Evolutionary conservation across 1,140 invertebrate species (phyloP).

Genomic region (Campoletis sonorensis): DNA sequence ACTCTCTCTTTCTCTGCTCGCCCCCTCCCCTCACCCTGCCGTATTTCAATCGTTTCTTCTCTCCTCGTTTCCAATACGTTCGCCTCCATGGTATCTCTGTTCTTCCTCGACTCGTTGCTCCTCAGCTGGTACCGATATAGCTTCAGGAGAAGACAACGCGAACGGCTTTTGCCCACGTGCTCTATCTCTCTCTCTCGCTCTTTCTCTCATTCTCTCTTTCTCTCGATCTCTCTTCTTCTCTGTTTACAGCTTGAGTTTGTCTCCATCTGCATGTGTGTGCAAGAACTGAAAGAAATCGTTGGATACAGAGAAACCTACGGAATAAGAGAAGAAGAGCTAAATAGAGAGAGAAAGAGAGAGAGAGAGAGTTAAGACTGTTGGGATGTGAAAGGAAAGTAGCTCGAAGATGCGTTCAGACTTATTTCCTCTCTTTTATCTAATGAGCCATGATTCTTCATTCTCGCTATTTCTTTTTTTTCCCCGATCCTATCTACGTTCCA

Average conservation of each 20-base stretch:
- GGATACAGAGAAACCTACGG: too few relatives aligned
- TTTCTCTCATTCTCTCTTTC: background rate
- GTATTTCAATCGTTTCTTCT: background rate
- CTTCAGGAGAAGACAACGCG: slow-evolving; percentile 22
- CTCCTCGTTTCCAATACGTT: background rate
- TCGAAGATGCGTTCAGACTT: too few relatives aligned
- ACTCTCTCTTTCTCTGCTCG: background rate
- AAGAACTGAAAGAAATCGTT: background rate
- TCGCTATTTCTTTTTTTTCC: too few relatives aligned
- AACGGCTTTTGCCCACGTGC: slow-evolving; percentile 31
- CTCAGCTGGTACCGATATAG: slow-evolving; percentile 36
- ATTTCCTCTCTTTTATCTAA: too few relatives aligned
- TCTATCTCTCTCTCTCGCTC: too few relatives aligned
- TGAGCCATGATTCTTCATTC: too few relatives aligned
- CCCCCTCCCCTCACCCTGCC: too few relatives aligned
- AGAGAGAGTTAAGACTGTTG: background rate
- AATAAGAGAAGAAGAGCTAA: background rate
- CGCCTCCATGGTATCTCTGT: background rate
- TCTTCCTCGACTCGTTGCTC: slow-evolving; percentile 30
- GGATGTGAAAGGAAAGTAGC: too few relatives aligned
- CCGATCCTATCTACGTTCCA: too few relatives aligned
- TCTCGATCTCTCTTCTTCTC: slow-evolving; percentile 13
- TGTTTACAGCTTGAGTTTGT: background rate
- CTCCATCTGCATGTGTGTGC: slow-evolving; percentile 4
- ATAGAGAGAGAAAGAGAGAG: background rate